These are phyloP conservation scores for Platichthys flesus DNA, from an alignment of 2,113 vertebrate species.

Conservation along the genomic window DNA sequence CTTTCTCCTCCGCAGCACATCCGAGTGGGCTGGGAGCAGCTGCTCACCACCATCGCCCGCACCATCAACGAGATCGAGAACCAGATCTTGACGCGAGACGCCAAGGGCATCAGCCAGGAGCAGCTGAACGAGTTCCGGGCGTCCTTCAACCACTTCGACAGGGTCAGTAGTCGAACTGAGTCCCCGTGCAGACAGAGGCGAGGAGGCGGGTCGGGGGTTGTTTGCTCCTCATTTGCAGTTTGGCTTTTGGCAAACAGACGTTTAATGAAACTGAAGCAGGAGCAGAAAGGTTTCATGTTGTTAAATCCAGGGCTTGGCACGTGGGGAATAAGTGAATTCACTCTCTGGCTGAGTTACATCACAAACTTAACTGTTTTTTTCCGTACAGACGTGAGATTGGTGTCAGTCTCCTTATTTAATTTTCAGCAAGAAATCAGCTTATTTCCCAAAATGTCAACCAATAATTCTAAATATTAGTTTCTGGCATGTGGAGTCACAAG, in stretches of 20 bases:
- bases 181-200: constrained; percentile 17
- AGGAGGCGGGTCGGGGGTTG: not conserved
- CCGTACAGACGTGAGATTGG: no score
- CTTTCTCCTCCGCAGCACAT: constrained; percentile 86
- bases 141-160: constrained; percentile 99
- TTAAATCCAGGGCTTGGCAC: not conserved
- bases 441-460: no score
- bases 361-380: not conserved
- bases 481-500: constrained; percentile 4
- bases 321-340: not conserved
- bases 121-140: constrained; percentile 98
- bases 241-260: not conserved
- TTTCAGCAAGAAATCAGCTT: no score
- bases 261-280: not conserved
- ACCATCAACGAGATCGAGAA: constrained; percentile 99
- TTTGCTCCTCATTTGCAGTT: not conserved
- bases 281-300: not conserved
- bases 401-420: not conserved
- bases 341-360: not conserved
- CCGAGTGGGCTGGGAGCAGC: constrained; percentile 98
- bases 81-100: constrained; percentile 98
- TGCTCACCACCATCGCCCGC: constrained; percentile 97
- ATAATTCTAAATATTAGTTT: not conserved
- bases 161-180: constrained; percentile 85
- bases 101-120: constrained; percentile 99